Evolutionary conservation across 2,113 vertebrate genomes (phyloP).

Genomic region (Periophthalmodon schlosseri): DNA sequence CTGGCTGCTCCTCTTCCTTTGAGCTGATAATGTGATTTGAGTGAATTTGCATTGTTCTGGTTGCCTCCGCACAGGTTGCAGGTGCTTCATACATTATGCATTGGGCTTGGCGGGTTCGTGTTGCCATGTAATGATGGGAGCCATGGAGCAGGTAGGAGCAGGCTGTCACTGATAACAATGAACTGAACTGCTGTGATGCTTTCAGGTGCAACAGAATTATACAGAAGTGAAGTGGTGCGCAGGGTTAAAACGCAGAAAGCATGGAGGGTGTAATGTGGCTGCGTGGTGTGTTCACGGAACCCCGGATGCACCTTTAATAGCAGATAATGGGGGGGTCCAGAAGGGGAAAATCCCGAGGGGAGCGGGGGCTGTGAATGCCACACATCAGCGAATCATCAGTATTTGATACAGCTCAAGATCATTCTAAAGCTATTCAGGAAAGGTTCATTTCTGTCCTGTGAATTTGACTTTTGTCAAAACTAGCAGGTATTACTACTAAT

Average conservation of each 20-base stretch:
- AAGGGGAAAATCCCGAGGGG: conserved; percentile 2
- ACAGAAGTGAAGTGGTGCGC: conserved; percentile 22
- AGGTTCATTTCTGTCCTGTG: too few species aligned
- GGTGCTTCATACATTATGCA: conserved; percentile 55
- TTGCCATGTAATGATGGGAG: conserved; percentile 39
- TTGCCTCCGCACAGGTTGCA: not conserved
- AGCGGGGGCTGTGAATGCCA: conserved; percentile 9
- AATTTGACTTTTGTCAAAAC: too few species aligned
- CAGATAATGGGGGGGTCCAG: conserved; percentile 36
- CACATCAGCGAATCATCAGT: conserved; percentile 25
- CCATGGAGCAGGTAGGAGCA: conserved; percentile 27
- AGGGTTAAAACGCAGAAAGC: conserved; percentile 19
- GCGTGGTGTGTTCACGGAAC: too few species aligned
- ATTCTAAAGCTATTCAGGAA: too few species aligned
- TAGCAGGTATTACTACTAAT: too few species aligned
- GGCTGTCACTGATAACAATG: conserved; percentile 43
- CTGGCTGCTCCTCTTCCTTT: not conserved
- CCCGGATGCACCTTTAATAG: too few species aligned
- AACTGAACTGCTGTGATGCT: conserved; percentile 15
- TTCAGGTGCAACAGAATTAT: conserved; percentile 40
- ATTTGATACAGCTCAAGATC: too few species aligned
- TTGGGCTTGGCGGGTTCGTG: conserved; percentile 28
- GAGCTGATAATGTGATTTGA: conserved; percentile 21
- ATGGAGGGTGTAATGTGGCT: conserved; percentile 2
- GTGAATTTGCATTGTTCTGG: conserved; percentile 19